Conservation (phyloP, 2,113 vertebrate species). For the Sula dactylatra region DNA sequence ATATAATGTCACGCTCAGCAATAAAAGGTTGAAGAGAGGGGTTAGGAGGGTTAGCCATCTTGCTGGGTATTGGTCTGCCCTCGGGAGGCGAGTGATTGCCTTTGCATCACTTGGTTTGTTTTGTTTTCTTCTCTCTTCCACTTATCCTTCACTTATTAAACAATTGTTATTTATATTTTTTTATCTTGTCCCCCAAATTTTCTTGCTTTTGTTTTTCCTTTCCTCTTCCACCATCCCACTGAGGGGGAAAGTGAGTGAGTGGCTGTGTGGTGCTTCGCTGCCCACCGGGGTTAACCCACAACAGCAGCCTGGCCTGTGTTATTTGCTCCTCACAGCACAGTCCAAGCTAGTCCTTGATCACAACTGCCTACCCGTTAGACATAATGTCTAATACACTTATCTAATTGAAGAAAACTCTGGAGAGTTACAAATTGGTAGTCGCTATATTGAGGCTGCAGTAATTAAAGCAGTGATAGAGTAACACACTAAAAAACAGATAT, state of each 20-base stretch:
- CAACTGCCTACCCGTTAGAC: neutral
- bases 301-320: neutral
- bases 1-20: accelerated
- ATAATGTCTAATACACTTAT: neutral
- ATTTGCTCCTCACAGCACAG: neutral
- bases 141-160: neutral
- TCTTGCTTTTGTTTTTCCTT: neutral
- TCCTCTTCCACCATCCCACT: neutral
- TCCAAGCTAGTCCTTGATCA: neutral
- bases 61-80: neutral
- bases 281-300: neutral
- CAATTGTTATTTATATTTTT: neutral
- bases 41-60: neutral
- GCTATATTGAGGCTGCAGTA: neutral
- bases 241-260: neutral
- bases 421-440: neutral
- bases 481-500: neutral
- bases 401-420: neutral
- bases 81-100: neutral
- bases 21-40: neutral
- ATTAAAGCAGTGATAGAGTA: neutral
- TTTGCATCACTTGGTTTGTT: neutral
- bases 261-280: neutral
- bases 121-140: neutral
- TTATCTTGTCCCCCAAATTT: neutral